Evolutionary conservation across 2,888 invertebrate genomes (phyloP).

Genomic region (Blastobasis adustella): DNA sequence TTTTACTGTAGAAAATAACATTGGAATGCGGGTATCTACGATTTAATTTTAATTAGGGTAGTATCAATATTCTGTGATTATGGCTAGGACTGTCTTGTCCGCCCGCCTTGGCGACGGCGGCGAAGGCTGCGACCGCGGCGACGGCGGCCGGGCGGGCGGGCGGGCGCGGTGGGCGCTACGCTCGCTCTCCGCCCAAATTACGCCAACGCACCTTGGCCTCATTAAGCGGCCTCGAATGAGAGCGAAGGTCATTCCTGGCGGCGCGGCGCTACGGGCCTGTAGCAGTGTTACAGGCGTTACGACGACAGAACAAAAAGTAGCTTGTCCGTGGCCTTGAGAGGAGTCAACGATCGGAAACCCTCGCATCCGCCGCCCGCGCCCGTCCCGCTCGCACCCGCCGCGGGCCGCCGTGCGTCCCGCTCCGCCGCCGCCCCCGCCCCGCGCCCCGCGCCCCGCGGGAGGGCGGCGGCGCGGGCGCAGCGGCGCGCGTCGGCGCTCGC

Average conservation of each 20-base stretch:
- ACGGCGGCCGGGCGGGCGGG: too few species aligned
- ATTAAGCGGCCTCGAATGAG: slow-evolving; percentile 56
- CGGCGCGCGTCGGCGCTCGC: slow-evolving; percentile 66
- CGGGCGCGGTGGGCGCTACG: too few species aligned
- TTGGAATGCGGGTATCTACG: too few species aligned
- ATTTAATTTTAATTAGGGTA: too few species aligned
- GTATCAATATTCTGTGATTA: too few species aligned
- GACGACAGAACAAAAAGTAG: slow-evolving; percentile 58
- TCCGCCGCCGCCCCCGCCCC: slow-evolving; percentile 39
- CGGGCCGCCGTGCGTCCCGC: slow-evolving; percentile 24
- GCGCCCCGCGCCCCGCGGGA: slow-evolving; percentile 40
- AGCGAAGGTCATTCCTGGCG: slow-evolving; percentile 61
- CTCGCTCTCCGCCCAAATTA: too few species aligned
- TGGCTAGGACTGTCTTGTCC: too few species aligned
- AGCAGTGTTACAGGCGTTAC: slow-evolving; percentile 52
- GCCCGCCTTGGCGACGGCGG: too few species aligned
- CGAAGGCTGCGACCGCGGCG: too few species aligned
- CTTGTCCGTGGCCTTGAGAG: slow-evolving; percentile 63
- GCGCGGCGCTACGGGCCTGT: neutral
- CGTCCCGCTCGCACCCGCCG: slow-evolving; percentile 33
- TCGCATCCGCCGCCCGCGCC: slow-evolving; percentile 57
- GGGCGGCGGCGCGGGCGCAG: slow-evolving; percentile 57
- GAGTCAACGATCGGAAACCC: slow-evolving; percentile 71
- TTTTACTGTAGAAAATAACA: too few species aligned
- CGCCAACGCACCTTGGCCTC: neutral